phyloP scores from a whole-genome alignment of 2,888 invertebrate genomes.

The Drosophila pullipes region DNA sequence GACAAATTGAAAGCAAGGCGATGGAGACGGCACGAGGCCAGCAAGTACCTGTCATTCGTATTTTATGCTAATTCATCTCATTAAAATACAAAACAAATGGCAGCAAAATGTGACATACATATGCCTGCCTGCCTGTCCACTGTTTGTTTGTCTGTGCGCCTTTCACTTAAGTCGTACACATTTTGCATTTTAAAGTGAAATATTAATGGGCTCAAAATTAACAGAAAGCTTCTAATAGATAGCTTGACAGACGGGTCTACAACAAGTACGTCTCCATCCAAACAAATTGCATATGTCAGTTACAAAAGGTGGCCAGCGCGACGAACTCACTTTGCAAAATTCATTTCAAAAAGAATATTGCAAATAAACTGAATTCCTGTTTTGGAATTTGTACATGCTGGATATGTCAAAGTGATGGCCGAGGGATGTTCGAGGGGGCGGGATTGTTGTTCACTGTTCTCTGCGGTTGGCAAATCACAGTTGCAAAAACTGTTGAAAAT shows the following conservation, averaged over 20 bases:
- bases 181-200: constrained; percentile 62
- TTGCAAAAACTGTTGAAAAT: constrained; percentile 82
- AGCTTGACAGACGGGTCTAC: constrained; percentile 34
- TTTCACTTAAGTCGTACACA: constrained; percentile 35
- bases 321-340: constrained; percentile 56
- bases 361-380: constrained; percentile 42
- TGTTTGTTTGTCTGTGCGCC: neutral
- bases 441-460: constrained; percentile 12
- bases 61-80: constrained; percentile 80
- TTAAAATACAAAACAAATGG: constrained; percentile 74
- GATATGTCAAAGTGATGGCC: constrained; percentile 14
- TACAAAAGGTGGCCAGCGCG: constrained; percentile 43
- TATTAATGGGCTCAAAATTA: constrained; percentile 63
- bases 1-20: constrained; percentile 70
- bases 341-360: constrained; percentile 46
- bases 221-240: constrained; percentile 44
- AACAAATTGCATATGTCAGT: constrained; percentile 72
- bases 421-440: neutral
- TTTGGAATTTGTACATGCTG: constrained; percentile 29
- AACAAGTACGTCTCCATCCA: constrained; percentile 5
- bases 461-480: constrained; percentile 72
- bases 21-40: neutral
- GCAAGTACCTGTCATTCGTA: constrained; percentile 63
- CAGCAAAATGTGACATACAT: constrained; percentile 64
- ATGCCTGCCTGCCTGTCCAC: constrained; percentile 20